A percentile compares a stretch with the other conserved stretches of the same genome.
phyloP scores from a whole-genome alignment of 2,888 invertebrate genomes.

The Eupeodes latifasciatus region DNA sequence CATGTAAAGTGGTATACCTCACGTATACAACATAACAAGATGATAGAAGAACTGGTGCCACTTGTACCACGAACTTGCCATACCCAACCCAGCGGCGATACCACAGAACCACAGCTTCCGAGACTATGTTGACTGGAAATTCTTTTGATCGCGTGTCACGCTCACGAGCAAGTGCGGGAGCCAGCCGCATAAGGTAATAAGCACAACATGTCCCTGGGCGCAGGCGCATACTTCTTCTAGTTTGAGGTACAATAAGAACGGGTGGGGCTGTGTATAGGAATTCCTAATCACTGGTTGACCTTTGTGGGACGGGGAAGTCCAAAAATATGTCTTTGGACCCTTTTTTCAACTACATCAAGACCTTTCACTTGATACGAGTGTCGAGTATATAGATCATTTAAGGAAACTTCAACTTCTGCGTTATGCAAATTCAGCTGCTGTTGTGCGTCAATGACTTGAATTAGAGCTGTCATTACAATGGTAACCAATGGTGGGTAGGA shows the following conservation, averaged over 20 bases:
- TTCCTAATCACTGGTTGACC: conserved; percentile 49
- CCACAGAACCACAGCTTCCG: conserved; percentile 29
- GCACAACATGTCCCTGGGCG: conserved; percentile 25
- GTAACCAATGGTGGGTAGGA: not conserved
- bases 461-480: conserved; percentile 32
- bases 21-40: not conserved
- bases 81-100: conserved; percentile 19
- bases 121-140: conserved; percentile 10
- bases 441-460: conserved; percentile 33
- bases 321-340: conserved; percentile 35
- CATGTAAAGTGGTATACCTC: not conserved
- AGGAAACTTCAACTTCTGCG: conserved; percentile 55
- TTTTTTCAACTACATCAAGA: conserved; percentile 17
- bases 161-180: conserved; percentile 49
- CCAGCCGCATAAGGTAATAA: conserved; percentile 28
- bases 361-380: conserved; percentile 47
- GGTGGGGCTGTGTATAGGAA: conserved; percentile 38
- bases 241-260: not conserved
- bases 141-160: conserved; percentile 49
- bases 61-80: conserved; percentile 18
- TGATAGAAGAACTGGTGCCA: conserved; percentile 53
- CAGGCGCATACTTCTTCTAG: conserved; percentile 1
- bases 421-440: conserved; percentile 49
- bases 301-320: conserved; percentile 60
- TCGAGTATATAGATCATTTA: conserved; percentile 39